Percentiles rank a stretch among this genome's conserved stretches.
Conservation (phyloP, 2,888 invertebrate genomes). For the Eilema caniola region DNA sequence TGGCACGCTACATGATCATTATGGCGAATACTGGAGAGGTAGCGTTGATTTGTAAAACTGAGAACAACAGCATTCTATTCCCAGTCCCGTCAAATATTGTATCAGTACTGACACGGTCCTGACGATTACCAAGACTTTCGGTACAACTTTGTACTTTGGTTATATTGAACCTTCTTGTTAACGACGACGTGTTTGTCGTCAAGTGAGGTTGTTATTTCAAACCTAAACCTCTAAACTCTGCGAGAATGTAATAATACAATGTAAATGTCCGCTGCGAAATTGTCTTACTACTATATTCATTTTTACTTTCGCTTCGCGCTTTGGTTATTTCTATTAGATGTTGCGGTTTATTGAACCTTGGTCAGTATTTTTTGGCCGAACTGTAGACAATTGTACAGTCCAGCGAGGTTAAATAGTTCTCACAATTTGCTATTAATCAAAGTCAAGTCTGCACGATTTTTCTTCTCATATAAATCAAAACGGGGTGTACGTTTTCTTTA, state of each 20-base stretch:
- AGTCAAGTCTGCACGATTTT: background rate
- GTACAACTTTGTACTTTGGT: too few species aligned
- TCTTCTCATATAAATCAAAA: background rate
- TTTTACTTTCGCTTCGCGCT: background rate
- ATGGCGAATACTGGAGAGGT: background rate
- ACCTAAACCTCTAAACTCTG: background rate
- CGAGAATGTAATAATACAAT: background rate
- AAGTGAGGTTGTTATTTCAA: slow-evolving; percentile 11
- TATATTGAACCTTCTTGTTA: background rate
- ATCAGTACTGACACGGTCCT: too few species aligned
- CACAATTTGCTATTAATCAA: background rate
- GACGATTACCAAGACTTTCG: too few species aligned
- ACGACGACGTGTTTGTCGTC: slow-evolving; percentile 10
- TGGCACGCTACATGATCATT: slow-evolving; percentile 4
- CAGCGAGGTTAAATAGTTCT: background rate
- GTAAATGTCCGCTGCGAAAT: background rate
- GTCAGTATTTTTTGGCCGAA: background rate
- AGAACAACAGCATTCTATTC: too few species aligned
- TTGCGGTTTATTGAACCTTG: slow-evolving; percentile 2
- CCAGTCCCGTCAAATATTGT: too few species aligned
- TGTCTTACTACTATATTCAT: background rate
- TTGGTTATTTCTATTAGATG: slow-evolving; percentile 3
- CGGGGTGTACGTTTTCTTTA: background rate
- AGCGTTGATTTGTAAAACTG: background rate
- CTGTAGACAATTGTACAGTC: background rate